phyloP scores from a whole-genome alignment of 2,888 invertebrate species.

The Patella ulyssiponensis region DNA sequence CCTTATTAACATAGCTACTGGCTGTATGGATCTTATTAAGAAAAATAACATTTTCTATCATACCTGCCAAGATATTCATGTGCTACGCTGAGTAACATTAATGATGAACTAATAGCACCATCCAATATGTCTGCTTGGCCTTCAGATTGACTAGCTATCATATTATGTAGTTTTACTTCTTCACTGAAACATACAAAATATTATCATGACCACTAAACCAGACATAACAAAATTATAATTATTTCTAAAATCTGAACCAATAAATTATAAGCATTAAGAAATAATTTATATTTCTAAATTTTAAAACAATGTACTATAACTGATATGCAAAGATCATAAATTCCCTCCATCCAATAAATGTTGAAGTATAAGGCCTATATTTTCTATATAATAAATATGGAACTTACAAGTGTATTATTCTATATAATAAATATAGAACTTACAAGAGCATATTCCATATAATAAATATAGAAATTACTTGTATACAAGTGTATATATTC shows the following conservation, averaged over 20 bases:
- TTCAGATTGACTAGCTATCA: constrained; percentile 26
- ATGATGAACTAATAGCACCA: constrained; percentile 73
- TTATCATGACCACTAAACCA: neutral
- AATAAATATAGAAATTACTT: no score
- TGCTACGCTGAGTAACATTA: constrained; percentile 84
- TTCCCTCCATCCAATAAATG: no score
- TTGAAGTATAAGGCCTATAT: no score
- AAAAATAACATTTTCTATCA: constrained; percentile 28
- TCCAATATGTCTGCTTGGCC: constrained; percentile 16
- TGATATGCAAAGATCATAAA: no score
- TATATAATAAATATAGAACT: no score
- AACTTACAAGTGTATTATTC: no score
- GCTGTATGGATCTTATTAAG: neutral
- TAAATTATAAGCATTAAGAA: no score
- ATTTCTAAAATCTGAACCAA: no score
- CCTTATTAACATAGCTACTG: neutral
- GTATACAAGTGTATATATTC: neutral
- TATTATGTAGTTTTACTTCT: constrained; percentile 51
- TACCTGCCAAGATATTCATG: constrained; percentile 86
- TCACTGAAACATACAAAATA: constrained; percentile 52
- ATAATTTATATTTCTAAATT: no score
- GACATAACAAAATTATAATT: neutral
- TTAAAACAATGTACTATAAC: no score
- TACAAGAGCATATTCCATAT: no score
- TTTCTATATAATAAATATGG: no score